phyloP scores from a whole-genome alignment of 2,113 vertebrate genomes.

The Neopipo cinnamomea region DNA sequence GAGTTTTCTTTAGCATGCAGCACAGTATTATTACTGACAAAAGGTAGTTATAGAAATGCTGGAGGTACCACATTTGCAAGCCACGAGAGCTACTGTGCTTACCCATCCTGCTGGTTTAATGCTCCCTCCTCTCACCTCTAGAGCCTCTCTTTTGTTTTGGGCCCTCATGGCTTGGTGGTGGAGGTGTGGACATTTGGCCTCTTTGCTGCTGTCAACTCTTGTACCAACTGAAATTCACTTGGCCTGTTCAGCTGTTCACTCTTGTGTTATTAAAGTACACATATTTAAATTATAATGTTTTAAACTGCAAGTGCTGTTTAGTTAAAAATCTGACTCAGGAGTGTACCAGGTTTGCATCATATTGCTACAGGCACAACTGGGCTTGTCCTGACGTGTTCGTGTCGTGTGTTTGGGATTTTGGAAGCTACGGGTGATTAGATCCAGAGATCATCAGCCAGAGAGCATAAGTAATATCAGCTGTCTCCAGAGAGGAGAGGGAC shows the following conservation, averaged over 20 bases:
- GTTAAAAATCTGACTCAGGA: not conserved
- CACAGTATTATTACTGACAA: not conserved
- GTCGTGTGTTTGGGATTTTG: not conserved
- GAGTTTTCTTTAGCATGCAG: not conserved
- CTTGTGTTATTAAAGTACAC: not conserved
- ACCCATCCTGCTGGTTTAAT: not conserved
- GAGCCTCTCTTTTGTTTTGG: not conserved
- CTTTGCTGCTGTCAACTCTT: not conserved
- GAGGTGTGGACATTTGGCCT: not conserved
- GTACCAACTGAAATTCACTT: not conserved
- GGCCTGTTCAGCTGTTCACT: not conserved
- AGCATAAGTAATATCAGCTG: not conserved
- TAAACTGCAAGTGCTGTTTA: not conserved
- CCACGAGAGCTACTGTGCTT: not conserved
- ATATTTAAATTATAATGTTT: not conserved
- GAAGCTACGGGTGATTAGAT: not conserved
- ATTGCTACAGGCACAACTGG: not conserved
- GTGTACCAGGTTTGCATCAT: not conserved
- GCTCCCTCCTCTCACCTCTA: not conserved
- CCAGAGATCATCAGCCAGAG: not conserved
- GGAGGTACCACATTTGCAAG: not conserved
- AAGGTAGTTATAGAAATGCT: not conserved
- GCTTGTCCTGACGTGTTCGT: not conserved
- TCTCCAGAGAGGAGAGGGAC: not conserved
- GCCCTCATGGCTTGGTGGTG: not conserved